Percentiles rank a stretch among this genome's conserved stretches.
Evolutionary conservation across 2,888 invertebrate genomes (phyloP).

Genomic region (Trachelus tabidus): DNA sequence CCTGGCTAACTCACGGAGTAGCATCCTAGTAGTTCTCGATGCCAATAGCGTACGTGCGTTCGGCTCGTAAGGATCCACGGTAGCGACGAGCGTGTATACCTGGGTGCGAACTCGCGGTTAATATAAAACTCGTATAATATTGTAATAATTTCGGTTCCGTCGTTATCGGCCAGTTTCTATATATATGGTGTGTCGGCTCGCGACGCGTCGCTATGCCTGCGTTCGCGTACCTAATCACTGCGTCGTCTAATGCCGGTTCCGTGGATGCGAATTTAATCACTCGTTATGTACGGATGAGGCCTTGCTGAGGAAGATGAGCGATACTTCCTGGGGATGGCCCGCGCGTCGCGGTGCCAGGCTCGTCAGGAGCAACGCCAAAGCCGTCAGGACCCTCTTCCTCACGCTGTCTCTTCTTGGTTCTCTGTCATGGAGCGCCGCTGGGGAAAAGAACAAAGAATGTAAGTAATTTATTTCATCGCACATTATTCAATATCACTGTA

Average conservation of each 20-base stretch:
- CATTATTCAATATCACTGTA: neutral
- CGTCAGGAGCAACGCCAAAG: constrained; percentile 12
- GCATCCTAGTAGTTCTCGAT: constrained; percentile 28
- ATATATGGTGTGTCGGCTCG: neutral
- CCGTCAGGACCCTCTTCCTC: neutral
- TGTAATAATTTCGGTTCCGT: neutral
- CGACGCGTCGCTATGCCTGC: constrained; percentile 3
- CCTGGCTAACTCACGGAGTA: constrained; percentile 20
- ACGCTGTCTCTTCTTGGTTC: constrained; percentile 23
- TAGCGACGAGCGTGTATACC: neutral
- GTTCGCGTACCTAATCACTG: neutral
- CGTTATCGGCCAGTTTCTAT: neutral
- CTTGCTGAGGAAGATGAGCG: constrained; percentile 31
- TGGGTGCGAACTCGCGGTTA: neutral
- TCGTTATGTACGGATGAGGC: neutral
- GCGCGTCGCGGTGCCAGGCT: constrained; percentile 30
- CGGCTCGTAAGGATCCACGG: constrained; percentile 29
- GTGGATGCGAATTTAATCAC: neutral
- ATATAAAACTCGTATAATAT: neutral
- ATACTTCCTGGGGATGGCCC: constrained; percentile 30
- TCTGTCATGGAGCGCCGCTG: constrained; percentile 40
- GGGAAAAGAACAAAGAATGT: constrained; percentile 56
- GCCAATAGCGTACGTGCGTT: constrained; percentile 42
- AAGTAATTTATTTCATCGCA: constrained; percentile 32
- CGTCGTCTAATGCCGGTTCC: neutral